Conservation (phyloP, 2,113 vertebrate species). For the Ciconia boyciana region DNA sequence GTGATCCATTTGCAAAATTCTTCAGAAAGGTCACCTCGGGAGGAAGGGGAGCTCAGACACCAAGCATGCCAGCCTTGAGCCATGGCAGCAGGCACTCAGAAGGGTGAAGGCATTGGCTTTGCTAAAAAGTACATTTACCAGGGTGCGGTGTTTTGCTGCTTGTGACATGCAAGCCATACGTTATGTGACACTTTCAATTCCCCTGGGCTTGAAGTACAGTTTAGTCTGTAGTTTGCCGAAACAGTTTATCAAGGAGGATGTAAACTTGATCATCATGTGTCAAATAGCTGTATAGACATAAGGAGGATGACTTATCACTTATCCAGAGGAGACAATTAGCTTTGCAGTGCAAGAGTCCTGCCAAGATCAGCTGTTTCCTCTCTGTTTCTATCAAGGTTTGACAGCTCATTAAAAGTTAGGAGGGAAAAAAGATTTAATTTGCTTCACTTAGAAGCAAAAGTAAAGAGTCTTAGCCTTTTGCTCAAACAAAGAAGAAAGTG, state of each 20-base stretch:
- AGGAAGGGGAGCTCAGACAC: not conserved
- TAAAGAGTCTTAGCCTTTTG: not conserved
- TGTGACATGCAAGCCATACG: not conserved
- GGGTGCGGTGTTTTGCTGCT: not conserved
- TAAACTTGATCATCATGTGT: not conserved
- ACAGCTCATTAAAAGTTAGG: not conserved
- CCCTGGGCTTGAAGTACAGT: not conserved
- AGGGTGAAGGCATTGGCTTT: not conserved
- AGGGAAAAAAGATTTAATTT: not conserved
- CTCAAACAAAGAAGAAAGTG: not conserved
- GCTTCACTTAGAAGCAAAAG: not conserved
- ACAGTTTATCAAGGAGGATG: not conserved
- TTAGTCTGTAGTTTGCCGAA: not conserved
- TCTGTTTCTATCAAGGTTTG: not conserved
- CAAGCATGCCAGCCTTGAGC: not conserved
- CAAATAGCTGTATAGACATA: not conserved
- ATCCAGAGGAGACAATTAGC: not conserved
- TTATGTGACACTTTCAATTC: not conserved
- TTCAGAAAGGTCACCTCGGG: not conserved
- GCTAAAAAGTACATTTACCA: not conserved
- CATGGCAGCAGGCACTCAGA: not conserved
- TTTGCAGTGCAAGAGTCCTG: not conserved
- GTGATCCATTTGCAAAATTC: not conserved
- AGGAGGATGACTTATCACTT: not conserved
- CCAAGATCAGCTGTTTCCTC: not conserved